Evolutionary conservation across 2,113 vertebrate species (phyloP), one percentile per base, ranked within the genome.

Genomic region (Mus musculus): DNA sequence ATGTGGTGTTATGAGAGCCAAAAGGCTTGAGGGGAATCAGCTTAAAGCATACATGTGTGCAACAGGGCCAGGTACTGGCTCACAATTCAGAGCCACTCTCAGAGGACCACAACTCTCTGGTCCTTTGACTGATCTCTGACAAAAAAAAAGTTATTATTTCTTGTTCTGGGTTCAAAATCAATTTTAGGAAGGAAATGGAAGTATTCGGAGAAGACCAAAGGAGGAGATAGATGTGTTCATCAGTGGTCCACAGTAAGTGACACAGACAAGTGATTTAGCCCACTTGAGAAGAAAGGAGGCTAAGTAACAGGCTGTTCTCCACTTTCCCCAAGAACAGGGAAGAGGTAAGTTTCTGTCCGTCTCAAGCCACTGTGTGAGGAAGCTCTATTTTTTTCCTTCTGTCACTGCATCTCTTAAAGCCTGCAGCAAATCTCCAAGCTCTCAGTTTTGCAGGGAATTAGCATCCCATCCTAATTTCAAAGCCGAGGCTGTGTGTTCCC

Each of bases 51-150:
- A 10, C 36, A 46, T 0, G 0, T 28, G 5, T 2, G 19, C 49
- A 59, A 84, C 30, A 61, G 39, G 54, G 61, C 30, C 8, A 5
- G 67, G 77, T 42, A 17, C 6, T 4, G 10, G 0, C 1, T 10
- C 30, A 54, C 0, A 1, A 26, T 49, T 26, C 0, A 7, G 33
- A 73, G n/a, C 52, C 33, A 2, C 19, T 24, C 9, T 75, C 20
- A 42, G 8, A 9, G 4, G 20, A 19, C 24, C 76, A 33, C 3
- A 16, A 49, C 39, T 7, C 56, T 71, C 67, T 30, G 20, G 67
- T 36, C 36, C 73, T 67, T 39, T 26, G 12, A 16, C 30, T 67
- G 75, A 90, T 14, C 76, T 17, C 24, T 76, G 36, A n/a, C 39
- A 42, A n/a, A 49, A 49, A 42, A 42, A 49, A 49, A 36, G 3